Conservation (phyloP, 1,140 invertebrate genomes). For the Pseudomyrmex dendroicus region DNA sequence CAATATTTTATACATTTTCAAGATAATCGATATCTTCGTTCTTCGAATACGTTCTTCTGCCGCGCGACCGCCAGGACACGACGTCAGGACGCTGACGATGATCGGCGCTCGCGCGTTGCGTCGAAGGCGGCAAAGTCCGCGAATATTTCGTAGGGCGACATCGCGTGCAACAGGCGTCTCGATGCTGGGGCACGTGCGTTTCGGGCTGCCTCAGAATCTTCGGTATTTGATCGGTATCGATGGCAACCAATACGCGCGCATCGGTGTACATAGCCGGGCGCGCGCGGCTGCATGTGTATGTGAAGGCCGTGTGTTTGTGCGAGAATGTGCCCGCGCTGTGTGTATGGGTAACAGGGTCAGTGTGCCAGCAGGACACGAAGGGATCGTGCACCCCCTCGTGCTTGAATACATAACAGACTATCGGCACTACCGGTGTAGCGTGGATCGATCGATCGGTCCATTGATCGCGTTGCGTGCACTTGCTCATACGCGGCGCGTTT, state of each 20-base stretch:
- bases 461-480: conserved; percentile 63
- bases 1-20: not conserved
- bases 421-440: conserved; percentile 39
- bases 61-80: not conserved
- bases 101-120: conserved; percentile 31
- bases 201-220: conserved; percentile 82
- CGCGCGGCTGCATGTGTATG: conserved; percentile 39
- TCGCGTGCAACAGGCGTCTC: conserved; percentile 78
- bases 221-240: conserved; percentile 80
- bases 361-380: conserved; percentile 76
- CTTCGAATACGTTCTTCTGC: conserved; percentile 11
- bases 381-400: conserved; percentile 65
- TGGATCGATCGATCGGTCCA: conserved; percentile 65
- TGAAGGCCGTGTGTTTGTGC: conserved; percentile 48
- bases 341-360: conserved; percentile 76
- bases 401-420: conserved; percentile 66
- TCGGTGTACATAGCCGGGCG: conserved; percentile 60
- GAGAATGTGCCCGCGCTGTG: conserved; percentile 64
- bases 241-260: conserved; percentile 69
- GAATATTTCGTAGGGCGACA: conserved; percentile 72
- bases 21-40: not conserved
- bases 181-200: conserved; percentile 65
- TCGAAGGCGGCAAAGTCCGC: conserved; percentile 62
- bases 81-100: conserved; percentile 5
- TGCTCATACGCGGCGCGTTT: conserved; percentile 43